Evolutionary conservation across 2,888 invertebrate species (phyloP).

Genomic region (Ophioninae sp.): DNA sequence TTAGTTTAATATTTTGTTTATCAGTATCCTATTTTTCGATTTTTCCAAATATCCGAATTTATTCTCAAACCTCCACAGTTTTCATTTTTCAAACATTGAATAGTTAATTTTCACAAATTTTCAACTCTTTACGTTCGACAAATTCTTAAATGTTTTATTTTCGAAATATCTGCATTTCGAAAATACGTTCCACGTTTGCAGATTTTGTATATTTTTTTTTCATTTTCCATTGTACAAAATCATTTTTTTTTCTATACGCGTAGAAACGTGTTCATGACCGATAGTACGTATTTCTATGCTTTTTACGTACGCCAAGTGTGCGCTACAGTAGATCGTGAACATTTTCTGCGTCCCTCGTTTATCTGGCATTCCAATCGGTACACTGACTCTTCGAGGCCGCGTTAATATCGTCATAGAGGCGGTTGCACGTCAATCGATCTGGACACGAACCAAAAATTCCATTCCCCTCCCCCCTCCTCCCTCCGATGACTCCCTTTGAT

Average conservation of each 20-base stretch:
- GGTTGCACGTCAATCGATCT: constrained; percentile 50
- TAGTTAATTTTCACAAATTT: too few species aligned
- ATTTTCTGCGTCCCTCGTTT: constrained; percentile 42
- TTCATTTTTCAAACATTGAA: too few species aligned
- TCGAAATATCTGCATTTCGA: too few species aligned
- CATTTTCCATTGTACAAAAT: not conserved
- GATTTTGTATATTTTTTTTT: too few species aligned
- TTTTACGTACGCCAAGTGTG: not conserved
- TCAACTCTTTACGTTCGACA: too few species aligned
- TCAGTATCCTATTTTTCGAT: too few species aligned
- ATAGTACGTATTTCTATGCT: not conserved
- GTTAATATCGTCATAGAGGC: constrained; percentile 15
- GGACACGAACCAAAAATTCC: constrained; percentile 56
- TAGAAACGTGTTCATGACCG: not conserved
- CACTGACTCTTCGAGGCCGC: constrained; percentile 39
- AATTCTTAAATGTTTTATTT: too few species aligned
- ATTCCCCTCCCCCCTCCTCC: constrained; percentile 19
- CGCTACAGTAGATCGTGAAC: not conserved
- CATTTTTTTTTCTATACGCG: not conserved
- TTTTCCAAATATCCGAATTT: too few species aligned
- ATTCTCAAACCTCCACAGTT: too few species aligned
- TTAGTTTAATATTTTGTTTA: too few species aligned
- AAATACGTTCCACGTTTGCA: too few species aligned
- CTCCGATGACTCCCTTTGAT: constrained; percentile 38
- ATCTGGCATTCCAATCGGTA: constrained; percentile 57